Evolutionary conservation across 1,140 invertebrate genomes (phyloP).

Genomic region (Tribolium castaneum): DNA sequence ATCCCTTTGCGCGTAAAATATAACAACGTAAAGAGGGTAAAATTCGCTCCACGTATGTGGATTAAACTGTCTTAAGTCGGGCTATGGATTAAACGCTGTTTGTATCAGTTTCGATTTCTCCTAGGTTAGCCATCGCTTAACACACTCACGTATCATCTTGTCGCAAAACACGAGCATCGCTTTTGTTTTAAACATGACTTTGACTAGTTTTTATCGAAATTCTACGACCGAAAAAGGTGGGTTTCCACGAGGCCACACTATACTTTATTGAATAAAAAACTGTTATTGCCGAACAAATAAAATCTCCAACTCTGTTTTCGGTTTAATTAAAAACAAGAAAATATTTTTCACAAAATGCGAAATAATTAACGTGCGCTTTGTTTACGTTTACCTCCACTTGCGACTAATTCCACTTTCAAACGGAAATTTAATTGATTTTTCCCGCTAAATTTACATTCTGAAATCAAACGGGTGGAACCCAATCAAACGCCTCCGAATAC

Average conservation of each 20-base stretch:
- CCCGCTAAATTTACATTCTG: not conserved
- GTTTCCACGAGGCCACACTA: not conserved
- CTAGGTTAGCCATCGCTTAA: constrained; percentile 32
- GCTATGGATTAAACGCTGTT: constrained; percentile 43
- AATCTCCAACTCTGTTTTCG: not conserved
- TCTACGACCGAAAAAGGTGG: constrained; percentile 5
- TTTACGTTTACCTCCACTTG: constrained; percentile 1
- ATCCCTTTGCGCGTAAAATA: constrained; percentile 15
- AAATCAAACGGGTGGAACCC: not conserved
- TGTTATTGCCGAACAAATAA: not conserved
- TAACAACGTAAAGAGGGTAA: constrained; percentile 15
- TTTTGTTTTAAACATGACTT: constrained; percentile 34
- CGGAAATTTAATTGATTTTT: constrained; percentile 31
- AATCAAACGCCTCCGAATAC: no score
- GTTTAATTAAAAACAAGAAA: constrained; percentile 21
- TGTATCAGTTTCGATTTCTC: constrained; percentile 42
- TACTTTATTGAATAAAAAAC: constrained; percentile 1
- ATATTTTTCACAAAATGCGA: constrained; percentile 10
- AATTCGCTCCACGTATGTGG: constrained; percentile 44
- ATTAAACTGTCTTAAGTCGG: constrained; percentile 46
- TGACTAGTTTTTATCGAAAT: constrained; percentile 33
- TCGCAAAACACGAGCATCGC: constrained; percentile 2
- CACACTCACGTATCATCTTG: constrained; percentile 45
- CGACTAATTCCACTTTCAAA: constrained; percentile 2
- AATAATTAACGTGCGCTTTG: constrained; percentile 12